phyloP scores from a whole-genome alignment of 2,888 invertebrate species.

The Ectemnius cavifrons region DNA sequence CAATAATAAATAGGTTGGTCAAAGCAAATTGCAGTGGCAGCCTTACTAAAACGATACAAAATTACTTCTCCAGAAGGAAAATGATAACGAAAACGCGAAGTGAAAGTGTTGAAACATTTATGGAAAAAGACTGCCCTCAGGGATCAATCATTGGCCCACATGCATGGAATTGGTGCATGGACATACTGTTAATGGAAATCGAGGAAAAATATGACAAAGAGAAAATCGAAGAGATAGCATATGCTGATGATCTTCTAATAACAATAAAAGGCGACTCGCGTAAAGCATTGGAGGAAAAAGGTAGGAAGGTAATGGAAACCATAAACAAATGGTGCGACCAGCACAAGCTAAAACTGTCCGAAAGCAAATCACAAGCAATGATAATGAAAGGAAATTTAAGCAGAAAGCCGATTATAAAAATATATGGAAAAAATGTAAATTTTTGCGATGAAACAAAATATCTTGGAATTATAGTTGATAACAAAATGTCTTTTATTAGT shows the following conservation, averaged over 20 bases:
- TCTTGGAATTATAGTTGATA: not conserved
- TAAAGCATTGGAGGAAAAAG: not conserved
- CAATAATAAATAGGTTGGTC: not conserved
- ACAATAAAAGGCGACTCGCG: not conserved
- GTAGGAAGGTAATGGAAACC: not conserved
- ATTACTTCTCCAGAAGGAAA: not conserved
- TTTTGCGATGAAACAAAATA: not conserved
- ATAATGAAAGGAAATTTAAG: not conserved
- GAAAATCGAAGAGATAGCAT: not conserved
- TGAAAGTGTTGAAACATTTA: not conserved
- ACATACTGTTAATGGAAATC: not conserved
- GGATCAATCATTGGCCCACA: constrained; percentile 12
- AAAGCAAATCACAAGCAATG: not conserved
- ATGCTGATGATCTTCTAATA: constrained; percentile 6
- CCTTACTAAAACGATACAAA: not conserved
- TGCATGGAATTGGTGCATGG: constrained; percentile 6
- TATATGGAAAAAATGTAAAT: not conserved
- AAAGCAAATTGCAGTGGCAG: not conserved
- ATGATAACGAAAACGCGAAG: not conserved
- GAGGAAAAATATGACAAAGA: not conserved
- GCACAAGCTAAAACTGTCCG: not conserved
- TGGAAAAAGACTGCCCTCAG: constrained; percentile 9
- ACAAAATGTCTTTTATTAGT: not conserved
- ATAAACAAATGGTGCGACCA: not conserved
- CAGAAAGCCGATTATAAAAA: not conserved